Evolutionary conservation across 1,140 invertebrate genomes (phyloP), one percentile per base, ranked within the genome.

Genomic region (Drosophila ambigua): DNA sequence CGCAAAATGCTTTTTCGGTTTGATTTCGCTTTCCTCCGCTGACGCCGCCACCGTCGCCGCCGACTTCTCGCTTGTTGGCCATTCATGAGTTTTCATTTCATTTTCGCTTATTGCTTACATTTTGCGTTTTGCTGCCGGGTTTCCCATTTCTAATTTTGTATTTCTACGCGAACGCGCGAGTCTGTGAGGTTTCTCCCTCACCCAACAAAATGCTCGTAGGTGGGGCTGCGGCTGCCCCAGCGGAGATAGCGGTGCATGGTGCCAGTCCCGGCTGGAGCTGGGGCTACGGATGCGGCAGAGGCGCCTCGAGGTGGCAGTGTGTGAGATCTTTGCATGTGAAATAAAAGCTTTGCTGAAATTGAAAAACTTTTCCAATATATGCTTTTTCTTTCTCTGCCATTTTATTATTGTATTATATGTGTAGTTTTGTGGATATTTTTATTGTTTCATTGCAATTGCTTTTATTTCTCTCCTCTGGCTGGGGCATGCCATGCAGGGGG

Each of bases 51-150:
- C 26, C 31, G 9, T 1, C 39, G 11, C 41, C 44, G 0, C 23
- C 15, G 31, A 43, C 20, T 59, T 63, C 35, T 26, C 43, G n/a
- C 57, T 60, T 26, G 50, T 71, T 80, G 73, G 73, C 77, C 73
- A 85, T 82, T 87, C 83, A 83, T 87, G 83, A 88, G 77, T 88
- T 87, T 88, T 87, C 83, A 87, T 87, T 87, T 87, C 83, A 83
- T 87, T 88, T 88, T 87, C 83, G 83, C 79, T 87, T 88, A 88
- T 87, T 87, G 83, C 83, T 77, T 88, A 84, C 82, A 88, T 75
- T 79, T 88, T 75, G 66, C 71, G 75, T 87, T 85, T 66, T 76
- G 83, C 66, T 82, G 69, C 55, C 63, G 59, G 46, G 67, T 87
- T 83, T 39, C 54, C 71, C 54, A 69, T 83, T 87, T 87, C 83